These are phyloP conservation scores for Camponotus floridanus DNA, from an alignment of 1,140 invertebrate genomes.

Conservation along the genomic window DNA sequence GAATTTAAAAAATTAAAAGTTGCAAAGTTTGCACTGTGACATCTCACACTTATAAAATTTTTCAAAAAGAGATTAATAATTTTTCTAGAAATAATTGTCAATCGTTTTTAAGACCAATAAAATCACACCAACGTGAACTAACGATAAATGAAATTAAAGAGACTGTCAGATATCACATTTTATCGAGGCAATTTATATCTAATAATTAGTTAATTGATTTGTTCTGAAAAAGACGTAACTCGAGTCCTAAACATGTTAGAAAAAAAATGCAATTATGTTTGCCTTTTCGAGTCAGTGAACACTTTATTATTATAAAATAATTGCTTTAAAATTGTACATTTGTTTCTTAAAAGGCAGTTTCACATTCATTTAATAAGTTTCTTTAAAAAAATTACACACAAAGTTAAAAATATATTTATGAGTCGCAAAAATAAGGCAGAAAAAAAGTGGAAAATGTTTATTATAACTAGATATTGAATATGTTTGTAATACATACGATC, in stretches of 20 bases:
- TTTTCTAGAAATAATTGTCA: slow-evolving; percentile 63
- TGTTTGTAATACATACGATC: not conserved
- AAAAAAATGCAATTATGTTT: not conserved
- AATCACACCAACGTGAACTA: slow-evolving; percentile 47
- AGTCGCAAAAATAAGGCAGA: not conserved
- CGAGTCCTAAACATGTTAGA: not conserved
- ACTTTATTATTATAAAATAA: slow-evolving; percentile 16
- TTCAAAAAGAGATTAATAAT: slow-evolving; percentile 58
- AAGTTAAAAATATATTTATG: not conserved
- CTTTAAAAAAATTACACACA: not conserved
- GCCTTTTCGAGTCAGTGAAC: not conserved
- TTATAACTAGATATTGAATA: not conserved
- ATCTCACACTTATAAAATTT: slow-evolving; percentile 62
- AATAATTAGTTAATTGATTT: slow-evolving; percentile 23
- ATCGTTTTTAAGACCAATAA: slow-evolving; percentile 45
- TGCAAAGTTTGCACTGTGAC: not conserved
- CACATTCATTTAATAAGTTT: not conserved
- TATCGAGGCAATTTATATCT: slow-evolving; percentile 58
- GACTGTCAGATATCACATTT: slow-evolving; percentile 25
- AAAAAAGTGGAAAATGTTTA: slow-evolving; percentile 18
- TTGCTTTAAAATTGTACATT: slow-evolving; percentile 2
- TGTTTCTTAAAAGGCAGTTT: not conserved
- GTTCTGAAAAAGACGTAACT: slow-evolving; percentile 41
- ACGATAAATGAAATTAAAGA: slow-evolving; percentile 37
- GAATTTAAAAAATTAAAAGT: not conserved